Conservation (phyloP, 2,888 invertebrate genomes). For the Diarsia rubi region DNA sequence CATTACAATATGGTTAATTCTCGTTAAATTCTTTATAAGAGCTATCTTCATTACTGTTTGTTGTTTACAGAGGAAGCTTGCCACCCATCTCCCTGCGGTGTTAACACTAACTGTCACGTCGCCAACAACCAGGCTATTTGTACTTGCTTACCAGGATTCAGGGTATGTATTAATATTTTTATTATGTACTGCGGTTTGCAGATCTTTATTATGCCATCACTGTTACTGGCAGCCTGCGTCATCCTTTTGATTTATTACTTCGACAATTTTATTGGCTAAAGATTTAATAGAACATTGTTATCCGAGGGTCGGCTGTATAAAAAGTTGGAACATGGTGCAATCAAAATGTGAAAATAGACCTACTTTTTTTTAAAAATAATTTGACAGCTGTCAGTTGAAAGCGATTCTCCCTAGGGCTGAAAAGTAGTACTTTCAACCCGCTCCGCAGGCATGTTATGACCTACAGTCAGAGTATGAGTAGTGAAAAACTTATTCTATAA, state of each 20-base stretch:
- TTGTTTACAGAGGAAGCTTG: conserved; percentile 94
- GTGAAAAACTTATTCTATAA: background rate
- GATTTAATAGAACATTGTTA: no score
- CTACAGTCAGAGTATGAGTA: no score
- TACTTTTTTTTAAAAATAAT: no score
- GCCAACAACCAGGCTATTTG: conserved; percentile 94
- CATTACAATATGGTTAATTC: background rate
- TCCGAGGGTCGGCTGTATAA: no score
- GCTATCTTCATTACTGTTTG: background rate
- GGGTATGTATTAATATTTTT: conserved; percentile 76
- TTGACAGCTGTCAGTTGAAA: no score
- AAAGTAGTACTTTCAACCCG: no score
- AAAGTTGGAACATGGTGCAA: no score
- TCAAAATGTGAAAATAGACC: no score
- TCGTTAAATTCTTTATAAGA: background rate
- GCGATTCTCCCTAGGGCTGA: no score
- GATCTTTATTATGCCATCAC: background rate
- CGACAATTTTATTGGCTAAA: no score
- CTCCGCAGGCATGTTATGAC: no score
- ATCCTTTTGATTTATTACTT: background rate
- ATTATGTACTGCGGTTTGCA: background rate
- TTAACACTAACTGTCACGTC: conserved; percentile 95
- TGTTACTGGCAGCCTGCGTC: background rate
- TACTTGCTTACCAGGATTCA: conserved; percentile 94
- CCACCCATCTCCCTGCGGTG: conserved; percentile 95